Conservation (phyloP, 2,113 vertebrate species). For the Grammomys dolichurus region DNA sequence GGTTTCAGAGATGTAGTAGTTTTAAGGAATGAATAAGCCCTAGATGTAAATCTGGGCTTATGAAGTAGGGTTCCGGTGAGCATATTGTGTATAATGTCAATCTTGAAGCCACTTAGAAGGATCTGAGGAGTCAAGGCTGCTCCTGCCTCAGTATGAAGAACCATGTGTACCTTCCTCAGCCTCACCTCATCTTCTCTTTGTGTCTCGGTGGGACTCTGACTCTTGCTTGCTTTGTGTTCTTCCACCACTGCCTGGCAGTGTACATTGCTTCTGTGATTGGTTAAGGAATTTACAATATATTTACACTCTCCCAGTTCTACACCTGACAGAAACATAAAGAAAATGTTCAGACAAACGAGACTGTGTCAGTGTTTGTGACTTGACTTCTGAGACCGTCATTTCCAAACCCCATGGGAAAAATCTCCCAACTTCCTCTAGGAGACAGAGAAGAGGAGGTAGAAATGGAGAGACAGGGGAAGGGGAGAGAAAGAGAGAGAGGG, state of each 20-base stretch:
- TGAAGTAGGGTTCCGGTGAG: background rate
- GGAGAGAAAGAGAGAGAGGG: background rate
- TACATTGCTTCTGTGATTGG: background rate
- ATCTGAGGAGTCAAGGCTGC: background rate
- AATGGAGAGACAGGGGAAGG: rapidly evolving
- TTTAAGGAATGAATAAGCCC: background rate
- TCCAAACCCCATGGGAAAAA: background rate
- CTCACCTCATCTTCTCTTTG: background rate
- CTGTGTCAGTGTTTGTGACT: background rate
- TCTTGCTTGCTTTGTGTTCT: background rate
- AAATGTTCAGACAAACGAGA: background rate
- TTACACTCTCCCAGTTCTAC: background rate
- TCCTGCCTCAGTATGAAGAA: background rate
- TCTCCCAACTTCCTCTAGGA: background rate
- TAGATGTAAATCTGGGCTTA: background rate
- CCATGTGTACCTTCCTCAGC: background rate
- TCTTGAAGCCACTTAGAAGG: background rate
- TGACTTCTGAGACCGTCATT: conserved; percentile 14
- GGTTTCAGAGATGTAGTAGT: background rate
- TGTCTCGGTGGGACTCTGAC: background rate
- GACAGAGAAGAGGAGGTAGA: background rate
- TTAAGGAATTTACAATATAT: background rate
- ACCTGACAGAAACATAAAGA: background rate
- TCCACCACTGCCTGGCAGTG: background rate
- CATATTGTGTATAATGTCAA: background rate